Evolutionary conservation across 2,888 invertebrate species (phyloP).

Genomic region (Sicus ferrugineus): DNA sequence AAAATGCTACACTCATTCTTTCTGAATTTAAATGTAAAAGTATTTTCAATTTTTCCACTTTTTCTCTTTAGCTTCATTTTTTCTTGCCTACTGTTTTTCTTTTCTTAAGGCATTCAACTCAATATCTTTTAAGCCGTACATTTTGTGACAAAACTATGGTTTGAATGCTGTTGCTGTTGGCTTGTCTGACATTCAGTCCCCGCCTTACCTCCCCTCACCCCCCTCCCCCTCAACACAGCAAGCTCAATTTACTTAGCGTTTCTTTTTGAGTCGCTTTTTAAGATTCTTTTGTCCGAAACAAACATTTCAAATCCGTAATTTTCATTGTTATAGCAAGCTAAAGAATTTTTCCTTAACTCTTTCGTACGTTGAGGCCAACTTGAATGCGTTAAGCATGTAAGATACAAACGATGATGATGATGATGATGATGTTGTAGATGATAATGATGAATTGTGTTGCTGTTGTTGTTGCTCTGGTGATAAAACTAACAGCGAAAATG

Average conservation of each 20-base stretch:
- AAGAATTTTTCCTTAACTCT: no score
- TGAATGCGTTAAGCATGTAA: no score
- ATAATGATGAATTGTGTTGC: slow-evolving; percentile 7
- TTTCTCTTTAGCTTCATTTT: no score
- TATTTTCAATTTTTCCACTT: no score
- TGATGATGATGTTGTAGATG: background rate
- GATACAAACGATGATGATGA: no score
- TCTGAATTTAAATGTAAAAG: no score
- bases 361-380: no score
- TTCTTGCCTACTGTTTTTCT: background rate
- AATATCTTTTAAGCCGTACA: slow-evolving; percentile 15
- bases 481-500: background rate
- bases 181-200: slow-evolving; percentile 6
- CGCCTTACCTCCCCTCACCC: background rate
- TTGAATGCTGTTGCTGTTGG: slow-evolving; percentile 25
- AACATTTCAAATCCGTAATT: slow-evolving; percentile 11
- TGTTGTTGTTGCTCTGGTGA: background rate
- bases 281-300: slow-evolving; percentile 5
- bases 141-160: slow-evolving; percentile 26
- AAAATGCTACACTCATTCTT: background rate
- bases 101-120: background rate
- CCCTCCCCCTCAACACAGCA: background rate
- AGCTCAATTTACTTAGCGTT: background rate
- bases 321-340: slow-evolving; percentile 22
- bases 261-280: background rate